Conservation (phyloP, 1,140 invertebrate genomes). For the Parasteatoda tepidariorum region DNA sequence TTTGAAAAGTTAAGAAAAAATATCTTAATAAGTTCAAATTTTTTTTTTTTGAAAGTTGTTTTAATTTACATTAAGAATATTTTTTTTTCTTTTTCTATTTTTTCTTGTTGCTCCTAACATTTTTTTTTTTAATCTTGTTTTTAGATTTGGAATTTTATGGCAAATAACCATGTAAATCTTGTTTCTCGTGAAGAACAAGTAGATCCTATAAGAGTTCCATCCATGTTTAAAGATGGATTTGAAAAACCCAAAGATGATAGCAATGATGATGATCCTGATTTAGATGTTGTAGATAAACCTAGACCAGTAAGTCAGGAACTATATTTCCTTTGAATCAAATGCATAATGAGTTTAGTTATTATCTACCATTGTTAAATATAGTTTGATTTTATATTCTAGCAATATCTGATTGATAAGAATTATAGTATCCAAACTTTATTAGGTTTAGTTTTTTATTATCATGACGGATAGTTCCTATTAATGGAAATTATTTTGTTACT, state of each 20-base stretch:
- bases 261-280: constrained; percentile 72
- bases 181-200: constrained; percentile 79
- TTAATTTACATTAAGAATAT: too few species aligned
- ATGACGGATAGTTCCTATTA: too few species aligned
- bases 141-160: constrained; percentile 78
- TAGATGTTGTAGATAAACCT: constrained; percentile 46
- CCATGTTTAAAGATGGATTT: constrained; percentile 90
- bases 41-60: too few species aligned
- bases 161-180: constrained; percentile 75
- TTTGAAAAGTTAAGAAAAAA: too few species aligned
- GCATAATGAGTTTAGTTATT: background rate
- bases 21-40: too few species aligned
- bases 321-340: too few species aligned
- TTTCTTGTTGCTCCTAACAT: too few species aligned
- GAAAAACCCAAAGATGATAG: constrained; percentile 92
- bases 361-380: background rate
- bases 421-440: too few species aligned
- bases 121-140: constrained; percentile 50
- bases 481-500: too few species aligned
- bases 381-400: background rate
- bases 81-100: too few species aligned
- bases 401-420: background rate
- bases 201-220: constrained; percentile 87
- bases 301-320: constrained; percentile 56
- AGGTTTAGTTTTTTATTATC: too few species aligned